phyloP scores from a whole-genome alignment of 1,140 invertebrate genomes.

The Aphis craccivora region DNA sequence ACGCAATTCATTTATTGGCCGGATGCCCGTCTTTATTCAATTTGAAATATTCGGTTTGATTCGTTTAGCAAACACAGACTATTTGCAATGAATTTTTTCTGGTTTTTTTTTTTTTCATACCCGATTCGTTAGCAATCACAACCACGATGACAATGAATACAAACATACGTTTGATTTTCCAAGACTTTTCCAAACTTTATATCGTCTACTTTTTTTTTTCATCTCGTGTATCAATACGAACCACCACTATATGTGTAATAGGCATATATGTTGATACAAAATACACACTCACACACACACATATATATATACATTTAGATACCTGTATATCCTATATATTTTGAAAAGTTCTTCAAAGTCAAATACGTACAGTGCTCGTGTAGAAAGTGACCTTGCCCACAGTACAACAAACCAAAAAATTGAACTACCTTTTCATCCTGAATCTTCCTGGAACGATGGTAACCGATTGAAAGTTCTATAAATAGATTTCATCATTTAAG shows the following conservation, averaged over 20 bases:
- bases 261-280: background rate
- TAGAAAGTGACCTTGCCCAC: background rate
- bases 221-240: background rate
- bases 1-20: conserved; percentile 21
- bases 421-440: background rate
- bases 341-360: background rate
- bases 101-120: conserved; percentile 35
- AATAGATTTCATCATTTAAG: background rate
- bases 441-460: background rate
- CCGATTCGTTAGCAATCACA: conserved; percentile 49
- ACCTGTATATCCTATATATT: background rate
- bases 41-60: conserved; percentile 46
- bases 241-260: background rate
- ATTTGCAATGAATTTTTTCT: conserved; percentile 6
- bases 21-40: conserved; percentile 25
- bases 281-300: background rate
- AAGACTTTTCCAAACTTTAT: conserved; percentile 13
- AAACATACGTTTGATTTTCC: conserved; percentile 21
- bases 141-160: conserved; percentile 19
- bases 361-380: background rate
- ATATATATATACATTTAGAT: background rate
- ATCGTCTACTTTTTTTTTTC: background rate
- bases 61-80: conserved; percentile 38
- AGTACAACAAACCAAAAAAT: background rate
- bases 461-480: background rate